These are phyloP conservation scores for Zhuqinia jingwanae DNA, from an alignment of 2,888 invertebrate species.

Conservation along the genomic window DNA sequence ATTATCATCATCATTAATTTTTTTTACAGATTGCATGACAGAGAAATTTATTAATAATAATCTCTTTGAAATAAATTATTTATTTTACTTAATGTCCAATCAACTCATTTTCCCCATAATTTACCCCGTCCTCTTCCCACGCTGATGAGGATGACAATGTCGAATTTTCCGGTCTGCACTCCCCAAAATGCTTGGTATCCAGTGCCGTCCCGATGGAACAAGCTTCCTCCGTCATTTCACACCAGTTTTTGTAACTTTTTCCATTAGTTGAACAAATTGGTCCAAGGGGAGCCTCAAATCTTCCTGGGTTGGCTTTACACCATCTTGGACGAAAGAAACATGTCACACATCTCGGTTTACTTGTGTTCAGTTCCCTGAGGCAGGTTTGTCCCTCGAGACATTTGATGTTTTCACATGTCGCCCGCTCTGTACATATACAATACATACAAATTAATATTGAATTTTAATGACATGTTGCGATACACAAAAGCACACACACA, in stretches of 20 bases:
- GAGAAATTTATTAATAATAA: background rate
- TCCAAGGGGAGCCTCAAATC: conserved; percentile 61
- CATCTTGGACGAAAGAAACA: conserved; percentile 81
- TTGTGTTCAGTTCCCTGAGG: conserved; percentile 85
- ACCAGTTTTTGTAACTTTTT: conserved; percentile 89
- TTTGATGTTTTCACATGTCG: conserved; percentile 86
- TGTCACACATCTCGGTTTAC: conserved; percentile 87
- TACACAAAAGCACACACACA: no score
- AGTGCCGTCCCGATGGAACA: conserved; percentile 88
- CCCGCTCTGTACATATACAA: conserved; percentile 82
- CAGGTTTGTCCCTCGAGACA: conserved; percentile 87
- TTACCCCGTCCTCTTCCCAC: background rate
- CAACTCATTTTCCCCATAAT: conserved; percentile 43
- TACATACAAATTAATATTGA: no score
- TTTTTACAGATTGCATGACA: no score
- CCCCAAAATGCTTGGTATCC: conserved; percentile 86
- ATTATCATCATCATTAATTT: no score
- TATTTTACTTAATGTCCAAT: background rate
- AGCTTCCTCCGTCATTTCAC: conserved; percentile 89
- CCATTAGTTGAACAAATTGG: conserved; percentile 83
- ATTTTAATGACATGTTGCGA: no score
- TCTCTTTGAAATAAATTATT: background rate
- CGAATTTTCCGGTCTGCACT: conserved; percentile 82
- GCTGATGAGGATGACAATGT: background rate
- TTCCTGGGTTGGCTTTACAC: conserved; percentile 66